Percentiles rank a stretch among this genome's conserved stretches.
These are phyloP conservation scores for Rhynchonycteris naso DNA, from an alignment of 2,797 vertebrate genomes.

Conservation along the genomic window DNA sequence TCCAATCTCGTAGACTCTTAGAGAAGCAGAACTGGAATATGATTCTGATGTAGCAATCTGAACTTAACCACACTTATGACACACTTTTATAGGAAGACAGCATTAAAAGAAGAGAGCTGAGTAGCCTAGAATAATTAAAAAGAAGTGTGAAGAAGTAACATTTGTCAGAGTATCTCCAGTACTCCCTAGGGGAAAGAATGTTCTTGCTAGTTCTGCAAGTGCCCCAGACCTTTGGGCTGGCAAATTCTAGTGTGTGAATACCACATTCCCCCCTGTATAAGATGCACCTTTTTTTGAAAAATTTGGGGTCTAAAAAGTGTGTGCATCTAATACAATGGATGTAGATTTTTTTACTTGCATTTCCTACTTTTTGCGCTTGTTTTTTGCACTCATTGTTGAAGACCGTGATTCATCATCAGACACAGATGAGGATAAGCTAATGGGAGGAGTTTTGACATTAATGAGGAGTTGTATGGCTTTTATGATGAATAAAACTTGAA, in stretches of 20 bases:
- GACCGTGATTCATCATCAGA: too few relatives aligned
- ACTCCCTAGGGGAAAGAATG: neutral
- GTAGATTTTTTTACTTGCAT: too few relatives aligned
- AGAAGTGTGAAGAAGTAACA: neutral
- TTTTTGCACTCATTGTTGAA: too few relatives aligned
- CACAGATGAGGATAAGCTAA: too few relatives aligned
- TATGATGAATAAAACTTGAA: too few relatives aligned
- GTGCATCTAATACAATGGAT: too few relatives aligned
- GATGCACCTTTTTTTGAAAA: too few relatives aligned
- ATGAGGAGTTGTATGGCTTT: too few relatives aligned
- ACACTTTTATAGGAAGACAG: neutral
- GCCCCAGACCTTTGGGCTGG: neutral
- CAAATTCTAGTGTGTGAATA: neutral
- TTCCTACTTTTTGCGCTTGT: too few relatives aligned
- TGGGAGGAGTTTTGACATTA: too few relatives aligned
- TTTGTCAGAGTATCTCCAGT: neutral
- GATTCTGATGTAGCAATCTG: neutral
- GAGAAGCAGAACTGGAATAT: neutral
- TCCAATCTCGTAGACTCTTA: neutral
- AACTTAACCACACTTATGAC: slow-evolving; percentile 9
- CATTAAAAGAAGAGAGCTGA: slow-evolving; percentile 4
- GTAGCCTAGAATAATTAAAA: neutral
- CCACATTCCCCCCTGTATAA: too few relatives aligned
- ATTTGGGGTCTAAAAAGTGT: too few relatives aligned
- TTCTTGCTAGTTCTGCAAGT: neutral